phyloP scores from a whole-genome alignment of 2,888 invertebrate genomes.

The Chymomyza procnemis region DNA sequence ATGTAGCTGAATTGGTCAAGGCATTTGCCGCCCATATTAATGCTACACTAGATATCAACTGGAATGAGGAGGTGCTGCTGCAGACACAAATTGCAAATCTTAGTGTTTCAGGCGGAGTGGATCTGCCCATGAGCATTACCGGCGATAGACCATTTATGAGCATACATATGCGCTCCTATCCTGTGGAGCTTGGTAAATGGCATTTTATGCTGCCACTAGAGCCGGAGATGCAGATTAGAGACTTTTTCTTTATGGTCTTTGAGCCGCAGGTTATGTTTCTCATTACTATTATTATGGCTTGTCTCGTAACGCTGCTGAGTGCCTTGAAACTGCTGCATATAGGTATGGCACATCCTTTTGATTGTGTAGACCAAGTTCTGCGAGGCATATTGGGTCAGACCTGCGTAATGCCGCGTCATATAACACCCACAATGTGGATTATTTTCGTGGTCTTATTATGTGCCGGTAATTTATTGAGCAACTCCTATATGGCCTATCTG shows the following conservation, averaged over 20 bases:
- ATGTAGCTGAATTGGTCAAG: constrained; percentile 30
- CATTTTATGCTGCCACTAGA: constrained; percentile 43
- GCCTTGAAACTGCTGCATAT: neutral
- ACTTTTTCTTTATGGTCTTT: constrained; percentile 33
- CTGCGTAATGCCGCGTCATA: constrained; percentile 26
- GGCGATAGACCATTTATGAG: constrained; percentile 5
- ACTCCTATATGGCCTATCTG: constrained; percentile 43
- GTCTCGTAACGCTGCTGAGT: constrained; percentile 19
- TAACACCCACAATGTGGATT: constrained; percentile 15
- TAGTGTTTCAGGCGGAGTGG: constrained; percentile 18
- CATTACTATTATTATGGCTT: constrained; percentile 10
- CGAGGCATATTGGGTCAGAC: constrained; percentile 48
- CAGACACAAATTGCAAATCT: constrained; percentile 11
- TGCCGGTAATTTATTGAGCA: constrained; percentile 41
- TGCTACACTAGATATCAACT: constrained; percentile 21
- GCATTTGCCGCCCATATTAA: constrained; percentile 39
- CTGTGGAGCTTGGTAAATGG: constrained; percentile 27
- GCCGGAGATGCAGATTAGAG: constrained; percentile 13
- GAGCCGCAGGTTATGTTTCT: neutral
- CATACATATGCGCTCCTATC: constrained; percentile 29
- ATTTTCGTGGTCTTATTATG: constrained; percentile 42
- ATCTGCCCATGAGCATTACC: constrained; percentile 12
- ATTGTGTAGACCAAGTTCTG: constrained; percentile 42
- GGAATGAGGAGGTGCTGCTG: constrained; percentile 11
- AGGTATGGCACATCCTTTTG: neutral